These are phyloP conservation scores for Prosapia bicincta DNA, from an alignment of 2,888 invertebrate genomes.

Conservation along the genomic window DNA sequence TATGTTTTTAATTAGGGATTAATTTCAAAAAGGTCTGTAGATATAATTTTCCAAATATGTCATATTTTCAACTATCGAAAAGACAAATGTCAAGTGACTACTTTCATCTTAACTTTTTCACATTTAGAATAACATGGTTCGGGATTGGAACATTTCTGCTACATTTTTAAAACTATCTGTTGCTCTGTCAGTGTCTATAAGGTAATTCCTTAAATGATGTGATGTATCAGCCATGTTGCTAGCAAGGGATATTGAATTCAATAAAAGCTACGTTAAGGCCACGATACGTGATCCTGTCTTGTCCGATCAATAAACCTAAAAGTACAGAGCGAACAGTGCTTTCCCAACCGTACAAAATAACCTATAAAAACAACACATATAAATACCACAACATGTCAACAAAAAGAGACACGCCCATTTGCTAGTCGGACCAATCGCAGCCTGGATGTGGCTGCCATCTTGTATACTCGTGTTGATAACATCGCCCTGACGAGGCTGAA, in stretches of 20 bases:
- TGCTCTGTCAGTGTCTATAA: background rate
- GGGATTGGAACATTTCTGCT: too few species aligned
- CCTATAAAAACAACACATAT: slow-evolving; percentile 22
- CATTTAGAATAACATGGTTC: too few species aligned
- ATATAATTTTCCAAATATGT: too few species aligned
- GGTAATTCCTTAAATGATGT: background rate
- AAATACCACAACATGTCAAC: slow-evolving; percentile 15
- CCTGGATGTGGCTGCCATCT: slow-evolving; percentile 12
- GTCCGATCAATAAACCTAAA: slow-evolving; percentile 1
- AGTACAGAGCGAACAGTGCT: background rate
- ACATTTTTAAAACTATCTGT: too few species aligned
- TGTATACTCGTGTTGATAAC: slow-evolving; percentile 1
- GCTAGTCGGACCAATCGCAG: slow-evolving; percentile 2
- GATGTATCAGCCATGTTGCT: background rate
- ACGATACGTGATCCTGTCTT: slow-evolving; percentile 2
- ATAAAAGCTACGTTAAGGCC: background rate
- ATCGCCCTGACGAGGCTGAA: slow-evolving; percentile 2
- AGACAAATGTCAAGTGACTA: too few species aligned
- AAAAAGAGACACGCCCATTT: background rate
- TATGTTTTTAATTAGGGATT: too few species aligned
- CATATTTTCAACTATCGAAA: too few species aligned
- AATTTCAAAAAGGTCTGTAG: too few species aligned
- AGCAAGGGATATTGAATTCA: background rate
- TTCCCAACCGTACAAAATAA: slow-evolving; percentile 18
- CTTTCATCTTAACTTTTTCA: too few species aligned